These are phyloP conservation scores for Platycheirus rosarum DNA, from an alignment of 2,888 invertebrate genomes.

Conservation along the genomic window DNA sequence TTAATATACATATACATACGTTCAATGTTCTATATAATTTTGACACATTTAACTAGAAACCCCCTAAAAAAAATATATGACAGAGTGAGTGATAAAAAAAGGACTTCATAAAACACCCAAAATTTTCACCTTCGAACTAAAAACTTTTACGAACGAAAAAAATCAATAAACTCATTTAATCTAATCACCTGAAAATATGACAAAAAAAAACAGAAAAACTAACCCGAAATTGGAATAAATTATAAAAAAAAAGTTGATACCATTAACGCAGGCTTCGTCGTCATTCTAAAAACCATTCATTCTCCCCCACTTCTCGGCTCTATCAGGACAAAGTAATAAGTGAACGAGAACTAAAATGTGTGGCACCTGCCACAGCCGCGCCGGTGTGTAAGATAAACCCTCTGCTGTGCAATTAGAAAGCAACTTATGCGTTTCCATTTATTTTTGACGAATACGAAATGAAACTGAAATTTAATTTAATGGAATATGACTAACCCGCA, in stretches of 20 bases:
- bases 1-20: too few species aligned
- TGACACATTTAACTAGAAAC: slow-evolving; percentile 10
- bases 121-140: slow-evolving; percentile 23
- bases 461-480: slow-evolving; percentile 69
- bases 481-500: slow-evolving; percentile 28
- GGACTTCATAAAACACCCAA: slow-evolving; percentile 8
- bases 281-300: slow-evolving; percentile 33
- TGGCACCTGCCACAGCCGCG: slow-evolving; percentile 62
- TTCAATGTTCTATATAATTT: slow-evolving; percentile 8
- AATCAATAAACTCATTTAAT: slow-evolving; percentile 69
- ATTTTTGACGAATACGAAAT: slow-evolving; percentile 64
- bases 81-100: slow-evolving; percentile 5
- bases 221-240: slow-evolving; percentile 69
- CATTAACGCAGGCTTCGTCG: slow-evolving; percentile 55
- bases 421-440: slow-evolving; percentile 35
- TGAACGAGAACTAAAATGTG: slow-evolving; percentile 18
- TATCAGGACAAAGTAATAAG: slow-evolving; percentile 46
- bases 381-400: slow-evolving; percentile 49
- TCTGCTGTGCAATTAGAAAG: slow-evolving; percentile 59
- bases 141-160: slow-evolving; percentile 37
- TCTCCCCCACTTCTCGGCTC: slow-evolving; percentile 40
- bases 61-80: slow-evolving; percentile 14
- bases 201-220: slow-evolving; percentile 40
- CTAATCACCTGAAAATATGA: slow-evolving; percentile 70
- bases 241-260: slow-evolving; percentile 65